Percentiles rank a stretch among this genome's conserved stretches.
phyloP scores from a whole-genome alignment of 2,888 invertebrate genomes.

The Adineta ricciae region DNA sequence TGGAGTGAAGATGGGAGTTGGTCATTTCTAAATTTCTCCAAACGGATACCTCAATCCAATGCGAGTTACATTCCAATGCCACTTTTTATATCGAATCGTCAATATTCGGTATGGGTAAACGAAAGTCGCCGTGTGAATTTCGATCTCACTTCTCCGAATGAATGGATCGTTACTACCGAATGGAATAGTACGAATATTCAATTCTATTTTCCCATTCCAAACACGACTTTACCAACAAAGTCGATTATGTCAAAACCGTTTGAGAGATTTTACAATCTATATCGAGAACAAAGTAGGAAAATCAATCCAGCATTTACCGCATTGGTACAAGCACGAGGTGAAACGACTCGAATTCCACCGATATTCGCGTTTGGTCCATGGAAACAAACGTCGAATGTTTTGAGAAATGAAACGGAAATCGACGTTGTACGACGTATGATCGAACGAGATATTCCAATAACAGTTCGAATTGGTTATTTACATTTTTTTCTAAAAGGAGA shows the following conservation, averaged over 20 bases:
- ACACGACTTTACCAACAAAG: not conserved
- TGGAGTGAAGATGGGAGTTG: not conserved
- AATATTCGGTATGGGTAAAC: not conserved
- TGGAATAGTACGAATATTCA: not conserved
- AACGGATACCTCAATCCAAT: not conserved
- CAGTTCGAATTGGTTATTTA: slow-evolving; percentile 17
- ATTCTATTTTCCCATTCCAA: not conserved
- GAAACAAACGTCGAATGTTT: not conserved
- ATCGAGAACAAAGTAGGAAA: not conserved
- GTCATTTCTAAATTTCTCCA: not conserved
- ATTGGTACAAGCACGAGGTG: not conserved
- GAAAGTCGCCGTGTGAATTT: not conserved
- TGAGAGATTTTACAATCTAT: not conserved
- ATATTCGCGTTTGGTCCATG: slow-evolving; percentile 32
- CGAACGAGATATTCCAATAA: slow-evolving; percentile 27
- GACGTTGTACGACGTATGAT: slow-evolving; percentile 22
- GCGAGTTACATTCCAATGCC: not conserved
- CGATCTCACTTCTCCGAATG: not conserved
- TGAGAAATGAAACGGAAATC: not conserved
- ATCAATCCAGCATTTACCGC: not conserved
- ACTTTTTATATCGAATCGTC: not conserved
- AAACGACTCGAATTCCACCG: slow-evolving; percentile 27
- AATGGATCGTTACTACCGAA: not conserved
- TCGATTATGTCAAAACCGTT: not conserved
- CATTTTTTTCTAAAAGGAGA: slow-evolving; percentile 31